Base-by-base conservation (phyloP, 1,140 invertebrate species). In the Sesamia nonagrioides region DNA sequence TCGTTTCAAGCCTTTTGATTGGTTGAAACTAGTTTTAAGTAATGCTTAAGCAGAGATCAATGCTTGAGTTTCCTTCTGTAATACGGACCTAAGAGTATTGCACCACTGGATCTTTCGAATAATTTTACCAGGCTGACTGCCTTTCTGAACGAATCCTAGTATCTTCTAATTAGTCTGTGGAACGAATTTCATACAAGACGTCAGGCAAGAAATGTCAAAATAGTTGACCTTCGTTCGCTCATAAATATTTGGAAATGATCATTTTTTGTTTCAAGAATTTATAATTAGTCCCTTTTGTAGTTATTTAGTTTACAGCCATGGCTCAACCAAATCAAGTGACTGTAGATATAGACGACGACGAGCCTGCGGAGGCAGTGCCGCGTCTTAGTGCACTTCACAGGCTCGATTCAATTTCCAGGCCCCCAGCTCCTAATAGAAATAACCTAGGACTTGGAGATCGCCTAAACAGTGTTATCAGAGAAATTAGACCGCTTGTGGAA, bases 401-500 rank as follows among this genome's bases (percentile, higher is more conserved):
- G 83, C 82, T 91, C 84, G 91, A 94, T 68, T 88, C 91, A 18
- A 84, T 86, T 77, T 69, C 91, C n/a, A 91, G 93, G 74, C 85
- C 85, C 75, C 35, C 84, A 58, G 81, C 78, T 68, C 58, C 82
- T 27, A 91, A 88, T 77, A 91, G 92, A 81, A 91, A 77, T 79
- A 91, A 91, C 80, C 48, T 93, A 72, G 91, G 92, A 18, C 84
- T 95, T 37, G 92, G 93, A 21, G 93, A 95, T 74, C 89, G 92
- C 15, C 82, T 95, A 18, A 93, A 93, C 79, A 92, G 82, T 86
- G 92, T 95, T 15, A 92, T 95, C 66, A 91, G 92, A 82, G 93
- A 95, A 83, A 94, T 95, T 17, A 85, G 93, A 72, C 93, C 92
- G 6, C 81, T 95, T 0, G 93, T 95, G 2, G 93, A 94, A 88